phyloP scores from a whole-genome alignment of 2,113 vertebrate genomes.

The Puntigrus tetrazona region DNA sequence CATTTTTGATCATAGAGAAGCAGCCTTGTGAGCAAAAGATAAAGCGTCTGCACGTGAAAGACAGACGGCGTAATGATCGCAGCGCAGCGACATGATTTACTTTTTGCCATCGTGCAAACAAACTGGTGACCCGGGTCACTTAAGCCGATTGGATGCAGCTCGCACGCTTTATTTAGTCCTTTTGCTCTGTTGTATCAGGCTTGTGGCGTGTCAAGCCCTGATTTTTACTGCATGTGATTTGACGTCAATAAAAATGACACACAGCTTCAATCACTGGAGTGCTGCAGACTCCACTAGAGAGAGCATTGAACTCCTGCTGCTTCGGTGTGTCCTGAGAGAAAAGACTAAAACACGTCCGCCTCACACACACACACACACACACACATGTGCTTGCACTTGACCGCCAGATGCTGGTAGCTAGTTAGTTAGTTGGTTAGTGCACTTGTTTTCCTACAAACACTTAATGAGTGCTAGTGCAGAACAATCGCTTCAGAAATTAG shows the following conservation, averaged over 20 bases:
- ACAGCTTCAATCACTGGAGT: not conserved
- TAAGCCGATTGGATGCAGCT: not conserved
- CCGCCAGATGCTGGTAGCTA: no score
- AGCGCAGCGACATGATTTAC: not conserved
- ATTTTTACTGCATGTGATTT: conserved; percentile 3
- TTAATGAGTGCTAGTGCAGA: not conserved
- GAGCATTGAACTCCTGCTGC: not conserved
- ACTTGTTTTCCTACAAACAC: not conserved
- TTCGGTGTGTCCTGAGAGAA: not conserved
- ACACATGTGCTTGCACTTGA: not conserved
- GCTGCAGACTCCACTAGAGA: not conserved
- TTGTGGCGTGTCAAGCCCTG: not conserved
- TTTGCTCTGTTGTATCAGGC: not conserved
- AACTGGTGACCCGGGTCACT: not conserved
- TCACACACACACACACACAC: no score
- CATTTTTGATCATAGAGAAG: not conserved
- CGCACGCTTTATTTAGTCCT: not conserved
- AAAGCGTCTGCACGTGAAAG: not conserved
- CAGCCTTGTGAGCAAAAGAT: not conserved
- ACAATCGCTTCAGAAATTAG: not conserved
- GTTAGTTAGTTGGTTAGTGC: not conserved
- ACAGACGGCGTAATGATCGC: not conserved
- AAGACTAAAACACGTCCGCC: not conserved
- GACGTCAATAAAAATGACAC: conserved; percentile 3
- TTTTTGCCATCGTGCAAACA: not conserved